phyloP scores from a whole-genome alignment of 2,797 vertebrate species.

The Varecia variegata region DNA sequence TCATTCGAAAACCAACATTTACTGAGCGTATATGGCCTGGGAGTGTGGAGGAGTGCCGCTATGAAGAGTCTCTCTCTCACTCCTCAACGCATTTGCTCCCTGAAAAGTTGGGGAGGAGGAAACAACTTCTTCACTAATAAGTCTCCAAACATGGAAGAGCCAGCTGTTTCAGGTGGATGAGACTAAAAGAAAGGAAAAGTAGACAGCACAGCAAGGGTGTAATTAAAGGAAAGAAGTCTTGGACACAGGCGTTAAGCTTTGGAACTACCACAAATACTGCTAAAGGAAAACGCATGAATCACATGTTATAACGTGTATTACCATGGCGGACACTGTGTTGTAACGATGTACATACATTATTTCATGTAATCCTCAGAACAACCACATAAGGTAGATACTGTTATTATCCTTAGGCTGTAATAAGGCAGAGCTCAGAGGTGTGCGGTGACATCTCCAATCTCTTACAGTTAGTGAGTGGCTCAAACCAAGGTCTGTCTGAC shows the following conservation, averaged over 20 bases:
- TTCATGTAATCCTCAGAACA: background rate
- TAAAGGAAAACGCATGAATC: background rate
- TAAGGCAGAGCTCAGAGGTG: background rate
- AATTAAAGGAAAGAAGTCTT: background rate
- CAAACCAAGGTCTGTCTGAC: background rate
- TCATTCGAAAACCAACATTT: background rate
- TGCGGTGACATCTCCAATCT: background rate
- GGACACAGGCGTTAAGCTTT: background rate
- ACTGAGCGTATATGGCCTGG: background rate
- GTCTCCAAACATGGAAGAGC: background rate
- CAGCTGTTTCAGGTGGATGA: background rate
- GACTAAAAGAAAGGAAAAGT: background rate
- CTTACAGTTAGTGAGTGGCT: background rate
- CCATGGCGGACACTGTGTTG: background rate
- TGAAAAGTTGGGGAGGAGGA: background rate
- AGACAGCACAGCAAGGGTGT: background rate
- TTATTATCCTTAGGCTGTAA: background rate
- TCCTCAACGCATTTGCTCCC: background rate
- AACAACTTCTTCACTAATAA: background rate
- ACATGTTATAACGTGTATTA: background rate
- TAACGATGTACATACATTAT: background rate
- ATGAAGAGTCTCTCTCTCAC: background rate
- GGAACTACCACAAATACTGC: background rate
- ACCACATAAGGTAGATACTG: background rate
- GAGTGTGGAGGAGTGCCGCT: background rate